phyloP scores from a whole-genome alignment of 2,888 invertebrate genomes.

The Andrena hattorfiana region DNA sequence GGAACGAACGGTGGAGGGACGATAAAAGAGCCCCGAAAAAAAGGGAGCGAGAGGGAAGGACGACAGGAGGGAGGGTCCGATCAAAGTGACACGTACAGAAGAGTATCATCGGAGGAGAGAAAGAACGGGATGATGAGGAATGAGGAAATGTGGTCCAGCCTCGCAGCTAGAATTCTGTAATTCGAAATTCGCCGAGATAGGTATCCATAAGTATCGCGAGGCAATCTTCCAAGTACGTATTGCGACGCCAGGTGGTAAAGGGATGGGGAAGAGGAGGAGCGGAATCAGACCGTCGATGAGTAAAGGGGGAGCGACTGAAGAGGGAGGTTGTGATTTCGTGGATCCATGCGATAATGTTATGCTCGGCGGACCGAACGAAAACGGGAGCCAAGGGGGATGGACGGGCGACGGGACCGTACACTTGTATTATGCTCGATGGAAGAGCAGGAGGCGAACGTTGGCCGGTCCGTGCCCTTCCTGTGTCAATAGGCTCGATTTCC shows the following conservation, averaged over 20 bases:
- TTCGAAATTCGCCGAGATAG: neutral
- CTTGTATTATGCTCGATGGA: constrained; percentile 67
- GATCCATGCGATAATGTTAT: constrained; percentile 71
- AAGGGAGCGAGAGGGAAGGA: constrained; percentile 21
- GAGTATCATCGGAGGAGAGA: neutral
- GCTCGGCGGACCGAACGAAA: constrained; percentile 71
- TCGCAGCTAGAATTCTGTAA: neutral
- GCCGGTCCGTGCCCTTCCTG: constrained; percentile 73
- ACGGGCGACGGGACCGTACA: constrained; percentile 50
- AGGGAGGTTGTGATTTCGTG: constrained; percentile 58
- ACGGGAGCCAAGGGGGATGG: constrained; percentile 51
- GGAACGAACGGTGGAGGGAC: constrained; percentile 50
- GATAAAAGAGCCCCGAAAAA: constrained; percentile 56
- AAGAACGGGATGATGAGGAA: neutral
- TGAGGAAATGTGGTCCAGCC: constrained; percentile 1
- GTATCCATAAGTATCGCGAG: neutral
- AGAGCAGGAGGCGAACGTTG: constrained; percentile 57
- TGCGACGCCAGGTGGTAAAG: constrained; percentile 7
- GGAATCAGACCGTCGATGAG: constrained; percentile 6
- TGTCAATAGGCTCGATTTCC: constrained; percentile 85
- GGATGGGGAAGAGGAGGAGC: constrained; percentile 1
- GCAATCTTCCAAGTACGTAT: neutral
- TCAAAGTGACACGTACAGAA: constrained; percentile 27
- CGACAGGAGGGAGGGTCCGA: constrained; percentile 19
- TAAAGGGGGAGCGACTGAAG: constrained; percentile 30